These are phyloP conservation scores for Illadopsis cleaveri DNA, from an alignment of 2,113 vertebrate genomes.

Conservation along the genomic window DNA sequence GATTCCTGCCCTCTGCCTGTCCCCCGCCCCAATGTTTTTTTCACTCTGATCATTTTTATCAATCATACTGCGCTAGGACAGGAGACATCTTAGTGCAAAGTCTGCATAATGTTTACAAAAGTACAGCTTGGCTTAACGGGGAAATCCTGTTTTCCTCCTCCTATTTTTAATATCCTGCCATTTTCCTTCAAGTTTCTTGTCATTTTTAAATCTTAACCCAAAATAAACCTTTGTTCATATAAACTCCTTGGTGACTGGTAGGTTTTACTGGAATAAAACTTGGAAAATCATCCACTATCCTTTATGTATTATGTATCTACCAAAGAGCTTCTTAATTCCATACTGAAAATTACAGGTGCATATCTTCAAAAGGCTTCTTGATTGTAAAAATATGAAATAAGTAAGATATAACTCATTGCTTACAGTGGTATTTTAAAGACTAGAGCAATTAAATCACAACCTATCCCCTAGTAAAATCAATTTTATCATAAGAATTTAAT, in stretches of 20 bases:
- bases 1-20: constrained; percentile 41
- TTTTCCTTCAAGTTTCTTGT: background rate
- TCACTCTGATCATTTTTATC: background rate
- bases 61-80: background rate
- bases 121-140: background rate
- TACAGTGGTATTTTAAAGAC: background rate
- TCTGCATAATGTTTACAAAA: background rate
- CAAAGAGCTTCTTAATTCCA: background rate
- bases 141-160: background rate
- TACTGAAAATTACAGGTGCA: background rate
- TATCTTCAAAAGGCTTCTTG: background rate
- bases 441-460: background rate
- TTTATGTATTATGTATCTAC: background rate
- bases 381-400: background rate
- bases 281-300: background rate
- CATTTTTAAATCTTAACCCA: background rate
- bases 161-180: background rate
- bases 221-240: background rate
- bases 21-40: background rate
- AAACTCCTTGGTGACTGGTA: background rate
- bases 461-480: background rate
- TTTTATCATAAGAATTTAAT: background rate
- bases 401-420: background rate
- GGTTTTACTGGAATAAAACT: background rate
- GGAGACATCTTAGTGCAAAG: constrained; percentile 6